Conservation (phyloP, 2,888 invertebrate genomes). For the Eupithecia subfuscata region DNA sequence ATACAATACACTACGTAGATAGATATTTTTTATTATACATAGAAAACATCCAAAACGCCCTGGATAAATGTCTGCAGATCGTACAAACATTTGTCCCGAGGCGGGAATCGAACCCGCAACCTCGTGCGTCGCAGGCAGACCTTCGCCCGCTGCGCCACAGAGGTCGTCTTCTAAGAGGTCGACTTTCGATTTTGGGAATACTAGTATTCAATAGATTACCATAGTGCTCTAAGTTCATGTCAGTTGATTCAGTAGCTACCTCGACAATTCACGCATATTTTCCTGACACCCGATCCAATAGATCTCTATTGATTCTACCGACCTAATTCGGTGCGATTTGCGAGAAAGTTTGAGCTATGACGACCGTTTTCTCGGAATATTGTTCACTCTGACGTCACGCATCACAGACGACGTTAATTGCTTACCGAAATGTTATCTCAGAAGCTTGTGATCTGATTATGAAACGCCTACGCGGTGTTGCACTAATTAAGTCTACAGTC, state of each 20-base stretch:
- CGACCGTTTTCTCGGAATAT: slow-evolving; percentile 1
- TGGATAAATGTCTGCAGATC: no score
- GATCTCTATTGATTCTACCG: slow-evolving; percentile 1
- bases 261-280: not conserved
- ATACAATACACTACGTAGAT: no score
- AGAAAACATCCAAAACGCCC: no score
- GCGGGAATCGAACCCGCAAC: no score
- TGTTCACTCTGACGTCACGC: slow-evolving; percentile 7
- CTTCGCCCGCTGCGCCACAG: no score
- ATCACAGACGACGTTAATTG: slow-evolving; percentile 1
- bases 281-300: slow-evolving; percentile 3
- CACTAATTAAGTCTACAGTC: not conserved
- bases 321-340: slow-evolving; percentile 7
- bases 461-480: not conserved
- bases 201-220: not conserved
- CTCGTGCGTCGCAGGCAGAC: no score
- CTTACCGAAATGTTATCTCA: not conserved
- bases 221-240: not conserved
- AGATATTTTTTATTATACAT: no score
- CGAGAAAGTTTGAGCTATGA: not conserved
- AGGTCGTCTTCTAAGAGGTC: no score
- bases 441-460: not conserved
- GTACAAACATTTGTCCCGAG: no score
- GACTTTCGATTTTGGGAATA: not conserved
- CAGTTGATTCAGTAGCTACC: not conserved